These are phyloP conservation scores for Amaurobius ferox DNA, from an alignment of 2,888 invertebrate genomes.

Conservation along the genomic window DNA sequence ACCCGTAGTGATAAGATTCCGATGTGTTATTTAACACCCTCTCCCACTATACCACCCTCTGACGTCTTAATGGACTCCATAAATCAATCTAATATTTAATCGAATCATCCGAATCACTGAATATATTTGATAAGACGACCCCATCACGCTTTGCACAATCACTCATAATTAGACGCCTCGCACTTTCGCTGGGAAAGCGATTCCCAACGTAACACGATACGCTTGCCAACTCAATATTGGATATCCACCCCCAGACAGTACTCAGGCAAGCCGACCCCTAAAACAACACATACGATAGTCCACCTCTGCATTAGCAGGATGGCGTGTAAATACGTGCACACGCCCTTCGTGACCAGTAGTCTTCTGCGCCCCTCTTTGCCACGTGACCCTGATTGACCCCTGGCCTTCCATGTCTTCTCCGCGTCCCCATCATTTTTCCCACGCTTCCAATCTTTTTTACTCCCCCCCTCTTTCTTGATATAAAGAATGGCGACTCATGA, in stretches of 20 bases:
- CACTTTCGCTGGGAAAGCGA: not conserved
- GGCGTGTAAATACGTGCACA: not conserved
- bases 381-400: constrained; percentile 1
- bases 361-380: not conserved
- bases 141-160: not conserved
- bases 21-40: too few species aligned
- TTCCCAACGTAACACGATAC: not conserved
- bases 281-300: not conserved
- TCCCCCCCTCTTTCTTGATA: not conserved
- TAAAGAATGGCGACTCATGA: not conserved
- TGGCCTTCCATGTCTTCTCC: not conserved
- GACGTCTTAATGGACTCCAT: too few species aligned
- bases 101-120: too few species aligned
- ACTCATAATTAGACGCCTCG: not conserved
- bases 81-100: too few species aligned
- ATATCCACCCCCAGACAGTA: not conserved
- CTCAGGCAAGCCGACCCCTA: not conserved
- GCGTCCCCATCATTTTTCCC: not conserved
- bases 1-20: too few species aligned
- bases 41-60: too few species aligned
- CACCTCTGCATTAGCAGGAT: not conserved
- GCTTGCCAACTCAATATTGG: not conserved
- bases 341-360: not conserved
- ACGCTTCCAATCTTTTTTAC: not conserved
- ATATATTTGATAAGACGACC: too few species aligned